Evolutionary conservation across 2,113 vertebrate species (phyloP).

Genomic region (Nycticryphes semicollaris): DNA sequence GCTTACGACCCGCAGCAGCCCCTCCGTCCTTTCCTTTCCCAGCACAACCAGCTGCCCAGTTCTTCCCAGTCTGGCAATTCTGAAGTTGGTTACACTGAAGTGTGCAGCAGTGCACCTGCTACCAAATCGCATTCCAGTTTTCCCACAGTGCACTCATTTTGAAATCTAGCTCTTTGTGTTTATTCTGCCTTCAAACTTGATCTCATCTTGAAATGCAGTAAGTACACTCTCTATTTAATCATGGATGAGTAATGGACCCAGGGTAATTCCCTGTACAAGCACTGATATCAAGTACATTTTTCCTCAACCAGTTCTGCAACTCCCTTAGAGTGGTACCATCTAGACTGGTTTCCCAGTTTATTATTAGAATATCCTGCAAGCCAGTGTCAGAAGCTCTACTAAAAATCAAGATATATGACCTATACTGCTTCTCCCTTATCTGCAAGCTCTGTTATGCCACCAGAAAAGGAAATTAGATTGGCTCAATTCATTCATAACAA

Average conservation of each 20-base stretch:
- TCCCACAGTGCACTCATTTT: neutral
- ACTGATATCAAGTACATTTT: neutral
- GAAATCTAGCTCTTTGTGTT: neutral
- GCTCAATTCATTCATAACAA: neutral
- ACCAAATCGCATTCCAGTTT: neutral
- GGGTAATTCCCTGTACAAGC: neutral
- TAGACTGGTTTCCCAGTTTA: slow-evolving; percentile 4
- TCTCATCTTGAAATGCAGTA: neutral
- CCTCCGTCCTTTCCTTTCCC: neutral
- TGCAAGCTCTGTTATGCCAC: neutral
- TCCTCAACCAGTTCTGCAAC: slow-evolving; percentile 11
- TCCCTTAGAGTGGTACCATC: neutral
- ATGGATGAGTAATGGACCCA: neutral
- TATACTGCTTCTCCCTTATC: neutral
- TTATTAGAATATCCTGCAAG: slow-evolving; percentile 43
- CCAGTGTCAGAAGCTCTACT: neutral
- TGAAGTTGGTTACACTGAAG: neutral
- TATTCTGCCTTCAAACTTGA: neutral
- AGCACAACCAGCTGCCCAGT: neutral
- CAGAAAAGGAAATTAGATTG: slow-evolving; percentile 46
- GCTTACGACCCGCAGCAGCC: fast-evolving
- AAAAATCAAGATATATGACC: slow-evolving; percentile 34
- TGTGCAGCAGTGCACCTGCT: neutral
- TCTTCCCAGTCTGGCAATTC: neutral
- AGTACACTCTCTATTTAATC: neutral